Evolutionary conservation across 2,888 invertebrate species (phyloP).

Genomic region (Pelosia muscerda): DNA sequence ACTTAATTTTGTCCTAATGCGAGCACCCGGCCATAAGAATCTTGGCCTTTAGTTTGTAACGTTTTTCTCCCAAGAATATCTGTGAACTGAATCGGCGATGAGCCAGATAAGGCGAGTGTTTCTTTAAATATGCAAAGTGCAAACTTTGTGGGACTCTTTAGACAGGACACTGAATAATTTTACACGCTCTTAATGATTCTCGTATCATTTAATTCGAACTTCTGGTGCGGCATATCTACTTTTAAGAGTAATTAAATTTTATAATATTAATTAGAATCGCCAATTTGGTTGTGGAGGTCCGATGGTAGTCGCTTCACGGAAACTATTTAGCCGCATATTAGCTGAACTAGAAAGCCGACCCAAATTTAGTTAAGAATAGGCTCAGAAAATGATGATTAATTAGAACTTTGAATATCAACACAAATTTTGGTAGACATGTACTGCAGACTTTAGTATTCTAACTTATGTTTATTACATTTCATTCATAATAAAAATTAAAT

Average conservation of each 20-base stretch:
- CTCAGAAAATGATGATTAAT: too few relatives aligned
- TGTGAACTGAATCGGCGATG: conserved; percentile 81
- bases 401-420: conserved; percentile 39
- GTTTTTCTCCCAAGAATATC: conserved; percentile 79
- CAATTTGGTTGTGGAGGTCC: too few relatives aligned
- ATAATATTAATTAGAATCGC: too few relatives aligned
- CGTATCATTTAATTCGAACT: conserved; percentile 79
- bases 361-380: too few relatives aligned
- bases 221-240: conserved; percentile 69
- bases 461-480: too few relatives aligned
- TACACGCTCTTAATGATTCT: conserved; percentile 83
- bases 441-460: too few relatives aligned
- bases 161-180: conserved; percentile 84
- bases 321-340: too few relatives aligned
- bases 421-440: not conserved
- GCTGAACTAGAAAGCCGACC: too few relatives aligned
- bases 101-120: conserved; percentile 82
- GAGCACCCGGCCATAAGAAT: conserved; percentile 74
- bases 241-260: conserved; percentile 63
- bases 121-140: conserved; percentile 86
- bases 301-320: too few relatives aligned
- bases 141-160: conserved; percentile 80
- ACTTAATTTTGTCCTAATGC: conserved; percentile 86
- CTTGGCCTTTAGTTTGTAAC: conserved; percentile 66
- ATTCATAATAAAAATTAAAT: too few relatives aligned